Evolutionary conservation across 2,113 vertebrate species (phyloP).

Genomic region (Todiramphus saurophagus): DNA sequence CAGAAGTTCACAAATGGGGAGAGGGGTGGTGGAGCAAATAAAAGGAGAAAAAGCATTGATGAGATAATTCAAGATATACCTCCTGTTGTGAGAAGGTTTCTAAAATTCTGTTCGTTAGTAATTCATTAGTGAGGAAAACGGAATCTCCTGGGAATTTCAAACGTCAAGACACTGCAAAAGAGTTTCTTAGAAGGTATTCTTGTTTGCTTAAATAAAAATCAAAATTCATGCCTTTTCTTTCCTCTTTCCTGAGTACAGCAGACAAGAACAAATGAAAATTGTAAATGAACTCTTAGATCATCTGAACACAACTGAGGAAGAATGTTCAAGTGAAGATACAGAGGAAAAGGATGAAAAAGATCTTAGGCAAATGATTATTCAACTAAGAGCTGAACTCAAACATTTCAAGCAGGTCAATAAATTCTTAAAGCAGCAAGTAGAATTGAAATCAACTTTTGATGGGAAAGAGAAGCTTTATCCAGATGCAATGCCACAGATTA

Average conservation of each 20-base stretch:
- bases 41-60: not conserved
- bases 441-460: slow-evolving; percentile 47
- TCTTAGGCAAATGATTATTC: slow-evolving; percentile 73
- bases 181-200: slow-evolving; percentile 7
- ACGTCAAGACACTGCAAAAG: not conserved
- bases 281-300: slow-evolving; percentile 75
- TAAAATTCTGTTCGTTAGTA: not conserved
- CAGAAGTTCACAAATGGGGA: not conserved
- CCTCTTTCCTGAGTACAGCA: slow-evolving; percentile 45
- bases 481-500: slow-evolving; percentile 20
- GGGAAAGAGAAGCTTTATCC: slow-evolving; percentile 38
- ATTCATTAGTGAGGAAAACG: not conserved
- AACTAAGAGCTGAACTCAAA: slow-evolving; percentile 71
- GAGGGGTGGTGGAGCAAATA: not conserved
- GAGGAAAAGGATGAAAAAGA: slow-evolving; percentile 76
- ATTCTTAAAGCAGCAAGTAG: slow-evolving; percentile 67
- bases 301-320: slow-evolving; percentile 68
- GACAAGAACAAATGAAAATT: slow-evolving; percentile 71
- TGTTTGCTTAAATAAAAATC: slow-evolving; percentile 30
- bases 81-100: not conserved
- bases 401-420: slow-evolving; percentile 65
- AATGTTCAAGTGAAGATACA: slow-evolving; percentile 71
- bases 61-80: not conserved
- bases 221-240: slow-evolving; percentile 21
- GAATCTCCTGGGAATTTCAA: not conserved